Conservation (phyloP, 2,888 invertebrate genomes). For the Apamea anceps region DNA sequence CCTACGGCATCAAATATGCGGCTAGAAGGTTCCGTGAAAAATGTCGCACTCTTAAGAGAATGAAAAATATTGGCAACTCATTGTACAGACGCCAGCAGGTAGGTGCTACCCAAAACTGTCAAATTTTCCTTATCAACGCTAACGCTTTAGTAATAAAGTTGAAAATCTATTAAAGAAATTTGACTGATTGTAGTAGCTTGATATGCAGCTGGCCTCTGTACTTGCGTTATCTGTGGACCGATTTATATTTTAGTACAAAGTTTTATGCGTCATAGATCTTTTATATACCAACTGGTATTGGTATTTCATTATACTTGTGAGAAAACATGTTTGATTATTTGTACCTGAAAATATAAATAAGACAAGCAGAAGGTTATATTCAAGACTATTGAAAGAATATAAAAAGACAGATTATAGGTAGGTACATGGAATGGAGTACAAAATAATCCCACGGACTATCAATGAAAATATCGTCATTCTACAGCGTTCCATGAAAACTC, state of each 20-base stretch:
- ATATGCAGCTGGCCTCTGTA: too few species aligned
- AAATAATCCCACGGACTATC: not conserved
- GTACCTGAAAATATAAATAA: not conserved
- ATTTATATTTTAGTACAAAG: slow-evolving; percentile 44
- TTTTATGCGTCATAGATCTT: slow-evolving; percentile 16
- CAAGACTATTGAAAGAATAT: not conserved
- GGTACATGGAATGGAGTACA: too few species aligned
- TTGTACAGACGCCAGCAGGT: slow-evolving; percentile 13
- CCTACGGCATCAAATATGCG: slow-evolving; percentile 32
- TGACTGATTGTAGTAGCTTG: too few species aligned
- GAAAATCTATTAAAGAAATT: too few species aligned
- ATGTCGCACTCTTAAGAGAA: slow-evolving; percentile 41
- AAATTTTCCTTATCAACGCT: too few species aligned
- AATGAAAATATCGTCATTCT: not conserved
- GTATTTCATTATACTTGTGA: slow-evolving; percentile 3
- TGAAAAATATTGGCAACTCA: slow-evolving; percentile 56
- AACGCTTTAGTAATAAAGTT: too few species aligned
- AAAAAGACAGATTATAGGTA: not conserved
- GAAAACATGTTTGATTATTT: not conserved
- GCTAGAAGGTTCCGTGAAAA: slow-evolving; percentile 47
- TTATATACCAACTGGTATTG: not conserved
- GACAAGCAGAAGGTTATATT: not conserved
- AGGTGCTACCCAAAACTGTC: too few species aligned
- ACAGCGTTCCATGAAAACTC: not conserved
- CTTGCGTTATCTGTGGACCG: slow-evolving; percentile 27